phyloP scores from a whole-genome alignment of 2,113 vertebrate species.

The Thermophis baileyi region DNA sequence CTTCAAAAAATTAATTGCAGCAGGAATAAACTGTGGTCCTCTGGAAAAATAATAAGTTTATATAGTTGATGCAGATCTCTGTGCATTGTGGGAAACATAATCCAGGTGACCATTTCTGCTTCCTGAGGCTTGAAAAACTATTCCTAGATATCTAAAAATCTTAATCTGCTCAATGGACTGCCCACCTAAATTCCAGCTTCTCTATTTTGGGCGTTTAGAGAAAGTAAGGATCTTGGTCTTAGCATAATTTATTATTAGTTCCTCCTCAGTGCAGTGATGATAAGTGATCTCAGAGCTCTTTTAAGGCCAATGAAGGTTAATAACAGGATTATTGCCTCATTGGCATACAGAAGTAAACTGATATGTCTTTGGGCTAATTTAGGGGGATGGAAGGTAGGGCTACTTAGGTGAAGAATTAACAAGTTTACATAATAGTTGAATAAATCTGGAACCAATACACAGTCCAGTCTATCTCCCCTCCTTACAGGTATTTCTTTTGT shows the following conservation, averaged over 20 bases:
- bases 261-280: neutral
- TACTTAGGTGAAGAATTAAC: neutral
- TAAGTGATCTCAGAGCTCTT: neutral
- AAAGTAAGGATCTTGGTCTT: neutral
- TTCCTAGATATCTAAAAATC: neutral
- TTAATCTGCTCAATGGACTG: neutral
- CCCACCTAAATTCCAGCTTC: neutral
- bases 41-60: neutral
- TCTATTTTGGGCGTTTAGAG: neutral
- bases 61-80: neutral
- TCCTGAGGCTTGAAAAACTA: neutral
- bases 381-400: neutral
- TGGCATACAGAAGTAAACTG: neutral
- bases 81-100: neutral
- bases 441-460: neutral
- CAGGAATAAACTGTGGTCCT: neutral
- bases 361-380: neutral
- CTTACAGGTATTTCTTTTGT: neutral
- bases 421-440: neutral
- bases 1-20: neutral
- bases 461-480: neutral
- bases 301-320: neutral
- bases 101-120: neutral
- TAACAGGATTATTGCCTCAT: neutral
- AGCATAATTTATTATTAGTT: neutral